Percentiles rank a stretch among this genome's conserved stretches.
Conservation (phyloP, 2,888 invertebrate genomes). For the Hypena proboscidalis region DNA sequence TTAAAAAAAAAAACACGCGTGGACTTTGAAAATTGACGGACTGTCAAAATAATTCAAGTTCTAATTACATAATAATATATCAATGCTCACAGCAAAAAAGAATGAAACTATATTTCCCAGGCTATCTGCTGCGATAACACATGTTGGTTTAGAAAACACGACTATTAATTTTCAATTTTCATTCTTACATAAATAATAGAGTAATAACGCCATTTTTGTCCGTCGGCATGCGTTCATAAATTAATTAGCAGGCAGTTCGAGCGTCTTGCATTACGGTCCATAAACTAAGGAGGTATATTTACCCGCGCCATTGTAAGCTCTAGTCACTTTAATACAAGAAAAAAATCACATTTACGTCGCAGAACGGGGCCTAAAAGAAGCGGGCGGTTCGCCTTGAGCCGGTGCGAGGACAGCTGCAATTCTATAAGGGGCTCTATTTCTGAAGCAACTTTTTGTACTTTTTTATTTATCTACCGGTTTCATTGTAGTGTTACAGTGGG, state of each 20-base stretch:
- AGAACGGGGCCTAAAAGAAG: conserved; percentile 60
- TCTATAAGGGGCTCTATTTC: conserved; percentile 70
- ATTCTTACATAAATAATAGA: conserved; percentile 14
- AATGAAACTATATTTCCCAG: no score
- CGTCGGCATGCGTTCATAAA: conserved; percentile 23
- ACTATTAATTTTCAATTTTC: conserved; percentile 5
- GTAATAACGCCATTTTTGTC: conserved; percentile 11
- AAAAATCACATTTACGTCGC: conserved; percentile 66
- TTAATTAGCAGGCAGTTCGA: conserved; percentile 35
- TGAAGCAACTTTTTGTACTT: conserved; percentile 72
- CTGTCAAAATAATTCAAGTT: no score
- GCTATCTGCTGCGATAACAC: no score
- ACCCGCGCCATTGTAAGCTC: conserved; percentile 45
- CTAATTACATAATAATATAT: no score
- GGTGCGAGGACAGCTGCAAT: conserved; percentile 66
- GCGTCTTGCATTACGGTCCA: conserved; percentile 42
- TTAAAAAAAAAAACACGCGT: no score
- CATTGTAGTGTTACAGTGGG: conserved; percentile 59
- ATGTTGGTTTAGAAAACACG: no score
- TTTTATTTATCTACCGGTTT: conserved; percentile 67
- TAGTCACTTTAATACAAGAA: conserved; percentile 45
- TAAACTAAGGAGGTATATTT: conserved; percentile 49
- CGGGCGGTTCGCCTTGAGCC: conserved; percentile 77
- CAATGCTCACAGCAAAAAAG: no score
- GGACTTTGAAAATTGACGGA: no score